Evolutionary conservation across 23 tunicate genomes (phyloP).

Genomic region (Aplidium turbinatum): DNA sequence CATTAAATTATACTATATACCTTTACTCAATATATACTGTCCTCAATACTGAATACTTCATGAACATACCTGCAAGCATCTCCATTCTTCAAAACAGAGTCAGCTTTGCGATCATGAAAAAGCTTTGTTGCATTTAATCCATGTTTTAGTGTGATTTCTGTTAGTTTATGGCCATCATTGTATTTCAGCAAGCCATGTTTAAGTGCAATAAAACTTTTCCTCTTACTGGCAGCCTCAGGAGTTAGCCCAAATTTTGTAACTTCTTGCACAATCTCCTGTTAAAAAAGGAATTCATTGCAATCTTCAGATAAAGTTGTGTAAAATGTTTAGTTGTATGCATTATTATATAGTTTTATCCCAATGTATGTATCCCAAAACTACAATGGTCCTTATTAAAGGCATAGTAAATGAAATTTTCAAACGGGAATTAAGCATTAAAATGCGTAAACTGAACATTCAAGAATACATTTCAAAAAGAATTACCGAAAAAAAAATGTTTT

Average conservation of each 20-base stretch:
- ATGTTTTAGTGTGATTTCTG: constrained; percentile 56
- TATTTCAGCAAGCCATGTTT: constrained; percentile 10
- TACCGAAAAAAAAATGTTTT: no score
- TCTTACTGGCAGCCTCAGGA: background rate
- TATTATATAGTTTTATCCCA: no score
- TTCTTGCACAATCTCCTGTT: constrained; percentile 51
- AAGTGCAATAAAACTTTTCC: background rate
- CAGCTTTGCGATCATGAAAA: constrained; percentile 9
- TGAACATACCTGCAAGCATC: constrained; percentile 62
- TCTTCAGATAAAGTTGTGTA: no score
- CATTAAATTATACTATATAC: no score
- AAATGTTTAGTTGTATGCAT: no score
- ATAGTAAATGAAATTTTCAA: no score
- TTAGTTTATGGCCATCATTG: constrained; percentile 59
- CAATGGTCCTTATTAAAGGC: no score
- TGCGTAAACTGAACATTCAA: no score
- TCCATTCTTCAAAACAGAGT: background rate
- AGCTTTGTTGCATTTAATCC: constrained; percentile 33
- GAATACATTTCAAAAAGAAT: no score
- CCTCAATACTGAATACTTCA: background rate
- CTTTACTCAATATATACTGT: background rate
- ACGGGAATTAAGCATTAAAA: no score
- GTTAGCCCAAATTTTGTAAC: constrained; percentile 32
- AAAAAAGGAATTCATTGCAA: no score
- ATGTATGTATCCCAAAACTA: no score